A percentile compares a stretch with the other conserved stretches of the same genome.
Conservation (phyloP, 1,140 invertebrate species). For the Panonychus citri region DNA sequence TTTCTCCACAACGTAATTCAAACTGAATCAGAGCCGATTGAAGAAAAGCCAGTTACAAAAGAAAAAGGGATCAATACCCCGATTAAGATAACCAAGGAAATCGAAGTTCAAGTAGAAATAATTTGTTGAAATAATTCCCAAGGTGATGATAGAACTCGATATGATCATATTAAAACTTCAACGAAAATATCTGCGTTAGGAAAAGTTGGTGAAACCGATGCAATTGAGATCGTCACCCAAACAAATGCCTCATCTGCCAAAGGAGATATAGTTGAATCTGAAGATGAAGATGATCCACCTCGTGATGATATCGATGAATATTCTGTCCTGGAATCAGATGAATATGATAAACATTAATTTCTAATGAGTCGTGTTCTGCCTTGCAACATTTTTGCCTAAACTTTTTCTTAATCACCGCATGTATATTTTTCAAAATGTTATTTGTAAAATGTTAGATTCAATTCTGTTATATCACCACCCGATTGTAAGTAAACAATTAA, state of each 20-base stretch:
- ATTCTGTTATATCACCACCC: too few relatives aligned
- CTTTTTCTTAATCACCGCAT: too few relatives aligned
- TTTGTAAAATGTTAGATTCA: too few relatives aligned
- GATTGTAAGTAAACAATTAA: too few relatives aligned
- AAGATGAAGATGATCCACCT: not conserved
- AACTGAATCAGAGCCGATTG: not conserved
- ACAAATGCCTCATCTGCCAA: too few relatives aligned
- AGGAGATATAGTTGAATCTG: too few relatives aligned
- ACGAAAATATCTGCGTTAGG: not conserved
- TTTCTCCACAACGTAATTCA: not conserved
- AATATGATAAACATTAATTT: not conserved
- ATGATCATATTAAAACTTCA: not conserved
- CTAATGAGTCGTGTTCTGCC: not conserved
- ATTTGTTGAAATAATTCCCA: not conserved
- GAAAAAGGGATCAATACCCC: not conserved
- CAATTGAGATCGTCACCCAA: not conserved
- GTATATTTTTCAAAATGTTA: too few relatives aligned
- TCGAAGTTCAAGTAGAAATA: not conserved
- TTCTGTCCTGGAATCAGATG: not conserved
- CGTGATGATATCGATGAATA: not conserved
- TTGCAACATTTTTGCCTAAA: too few relatives aligned
- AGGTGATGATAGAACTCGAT: too few relatives aligned
- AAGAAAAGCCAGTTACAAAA: not conserved
- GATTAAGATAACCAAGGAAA: not conserved
- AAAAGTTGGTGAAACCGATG: not conserved